Base-by-base conservation (phyloP, 2,113 vertebrate species). In the Megaleporinus macrocephalus region DNA sequence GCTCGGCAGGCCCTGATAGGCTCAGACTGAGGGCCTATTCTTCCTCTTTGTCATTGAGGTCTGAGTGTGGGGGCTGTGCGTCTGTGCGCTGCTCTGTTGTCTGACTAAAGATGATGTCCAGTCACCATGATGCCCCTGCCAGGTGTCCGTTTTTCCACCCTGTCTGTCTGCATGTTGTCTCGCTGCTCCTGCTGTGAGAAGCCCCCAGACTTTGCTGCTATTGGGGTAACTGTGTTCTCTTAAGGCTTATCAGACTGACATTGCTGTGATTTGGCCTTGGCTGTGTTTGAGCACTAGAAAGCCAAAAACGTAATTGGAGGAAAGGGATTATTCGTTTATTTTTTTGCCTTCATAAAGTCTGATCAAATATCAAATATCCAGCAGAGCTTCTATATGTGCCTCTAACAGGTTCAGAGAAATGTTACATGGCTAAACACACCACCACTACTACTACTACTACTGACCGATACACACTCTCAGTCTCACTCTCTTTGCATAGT, bases 21-120 rank as follows among this genome's bases (percentile, higher is more conserved):
- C 68, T 76, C 75, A 68, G 92, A 92, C 91, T 90, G 76, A 71
- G 24, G 88, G 87, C 84, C 91, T 87, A 84, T 88, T 91, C 87
- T 90, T 89, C 83, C 83, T 88, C 71, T 87, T 82, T 90, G 91
- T 91, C 90, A 91, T 79, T 75, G 13, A 68, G 71, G 87, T 86
- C 83, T 69, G 51, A 10, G 15, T 76, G 53, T 79, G 61, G 63
- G 74, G 86, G 87, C 86, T 87, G 89, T 90, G 87, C 85, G 87
- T 44, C 41, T 44, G 9, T 72, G 79, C 80, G 89, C 90, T 87
- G 88, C 86, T 86, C 70, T 87, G 72, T 65, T 84, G 88, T 90
- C 90, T 92, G 68, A 82, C 90, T 91, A 78, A 68, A 78, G 69
- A 86, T 76, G 76, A 83, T 80, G 72, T 62, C 44, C 79, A 78